Percentiles rank a stretch among this genome's conserved stretches.
phyloP scores from a whole-genome alignment of 2,888 invertebrate genomes.

The Brachycybe producta region DNA sequence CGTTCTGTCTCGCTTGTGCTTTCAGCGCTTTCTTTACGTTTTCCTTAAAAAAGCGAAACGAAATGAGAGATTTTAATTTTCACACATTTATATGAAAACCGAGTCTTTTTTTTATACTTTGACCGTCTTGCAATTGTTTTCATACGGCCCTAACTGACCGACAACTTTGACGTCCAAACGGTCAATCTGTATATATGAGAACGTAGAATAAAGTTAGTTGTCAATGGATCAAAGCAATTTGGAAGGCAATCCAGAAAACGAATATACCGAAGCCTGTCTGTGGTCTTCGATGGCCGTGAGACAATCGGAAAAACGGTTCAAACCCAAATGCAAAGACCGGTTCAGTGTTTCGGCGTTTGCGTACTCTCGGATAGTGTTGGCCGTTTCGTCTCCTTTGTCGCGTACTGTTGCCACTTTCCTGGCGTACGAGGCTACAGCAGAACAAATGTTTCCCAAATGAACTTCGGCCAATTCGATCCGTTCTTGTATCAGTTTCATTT shows the following conservation, averaged over 20 bases:
- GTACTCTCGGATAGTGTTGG: slow-evolving; percentile 53
- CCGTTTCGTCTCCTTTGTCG: slow-evolving; percentile 65
- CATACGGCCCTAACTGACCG: slow-evolving; percentile 31
- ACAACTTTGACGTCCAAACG: slow-evolving; percentile 33
- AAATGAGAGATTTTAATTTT: not conserved
- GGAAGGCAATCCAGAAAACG: too few relatives aligned
- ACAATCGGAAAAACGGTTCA: slow-evolving; percentile 58
- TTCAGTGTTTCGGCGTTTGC: slow-evolving; percentile 64
- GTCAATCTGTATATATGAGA: slow-evolving; percentile 42
- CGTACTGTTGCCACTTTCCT: slow-evolving; percentile 61
- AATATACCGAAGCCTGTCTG: slow-evolving; percentile 39
- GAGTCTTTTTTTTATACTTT: slow-evolving; percentile 13
- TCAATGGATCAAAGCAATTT: not conserved
- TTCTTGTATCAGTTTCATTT: slow-evolving; percentile 72
- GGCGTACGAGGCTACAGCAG: slow-evolving; percentile 58
- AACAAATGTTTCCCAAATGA: slow-evolving; percentile 63
- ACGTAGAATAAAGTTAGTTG: not conserved
- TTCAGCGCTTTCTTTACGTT: slow-evolving; percentile 63
- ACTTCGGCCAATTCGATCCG: slow-evolving; percentile 63
- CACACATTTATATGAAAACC: not conserved
- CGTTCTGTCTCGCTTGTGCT: slow-evolving; percentile 54
- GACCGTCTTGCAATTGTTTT: slow-evolving; percentile 32
- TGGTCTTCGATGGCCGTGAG: slow-evolving; percentile 66
- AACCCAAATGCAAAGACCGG: slow-evolving; percentile 53
- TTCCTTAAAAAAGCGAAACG: slow-evolving; percentile 41